phyloP scores from a whole-genome alignment of 2,888 invertebrate species.

The Tholera decimalis region DNA sequence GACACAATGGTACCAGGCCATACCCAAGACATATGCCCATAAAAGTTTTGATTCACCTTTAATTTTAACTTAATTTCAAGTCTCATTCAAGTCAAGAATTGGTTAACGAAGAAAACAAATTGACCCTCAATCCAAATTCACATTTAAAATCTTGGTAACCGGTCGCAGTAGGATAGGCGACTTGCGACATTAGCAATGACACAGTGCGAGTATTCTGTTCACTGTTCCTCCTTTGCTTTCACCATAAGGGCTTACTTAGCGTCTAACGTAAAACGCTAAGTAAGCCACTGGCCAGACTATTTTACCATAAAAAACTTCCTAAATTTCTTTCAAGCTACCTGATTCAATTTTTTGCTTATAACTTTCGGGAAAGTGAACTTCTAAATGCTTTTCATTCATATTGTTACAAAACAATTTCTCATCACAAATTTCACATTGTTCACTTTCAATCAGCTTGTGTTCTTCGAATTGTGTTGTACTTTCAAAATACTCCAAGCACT shows the following conservation, averaged over 20 bases:
- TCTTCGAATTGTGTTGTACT: background rate
- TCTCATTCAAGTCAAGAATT: too few relatives aligned
- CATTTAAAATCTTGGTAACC: background rate
- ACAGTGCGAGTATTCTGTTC: background rate
- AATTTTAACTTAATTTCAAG: too few relatives aligned
- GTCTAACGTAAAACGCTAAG: too few relatives aligned
- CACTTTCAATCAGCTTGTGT: conserved; percentile 18
- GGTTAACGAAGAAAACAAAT: too few relatives aligned
- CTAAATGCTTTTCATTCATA: conserved; percentile 11
- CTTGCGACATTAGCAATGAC: background rate
- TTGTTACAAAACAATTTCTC: conserved; percentile 25
- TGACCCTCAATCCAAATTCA: too few relatives aligned
- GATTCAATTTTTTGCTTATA: background rate
- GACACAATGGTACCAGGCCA: too few relatives aligned
- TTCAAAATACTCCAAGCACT: conserved; percentile 24
- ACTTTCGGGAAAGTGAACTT: conserved; percentile 1
- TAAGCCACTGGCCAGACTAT: background rate
- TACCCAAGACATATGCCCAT: too few relatives aligned
- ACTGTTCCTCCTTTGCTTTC: background rate
- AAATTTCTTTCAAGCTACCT: conserved; percentile 3
- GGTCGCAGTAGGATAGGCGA: background rate
- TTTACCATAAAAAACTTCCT: background rate
- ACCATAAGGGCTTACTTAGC: too few relatives aligned
- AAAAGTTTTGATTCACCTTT: too few relatives aligned
- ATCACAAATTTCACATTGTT: conserved; percentile 40